A percentile compares a stretch with the other conserved stretches of the same genome.
Evolutionary conservation across 2,113 vertebrate genomes (phyloP).

Genomic region (Thamnophis sirtalis): DNA sequence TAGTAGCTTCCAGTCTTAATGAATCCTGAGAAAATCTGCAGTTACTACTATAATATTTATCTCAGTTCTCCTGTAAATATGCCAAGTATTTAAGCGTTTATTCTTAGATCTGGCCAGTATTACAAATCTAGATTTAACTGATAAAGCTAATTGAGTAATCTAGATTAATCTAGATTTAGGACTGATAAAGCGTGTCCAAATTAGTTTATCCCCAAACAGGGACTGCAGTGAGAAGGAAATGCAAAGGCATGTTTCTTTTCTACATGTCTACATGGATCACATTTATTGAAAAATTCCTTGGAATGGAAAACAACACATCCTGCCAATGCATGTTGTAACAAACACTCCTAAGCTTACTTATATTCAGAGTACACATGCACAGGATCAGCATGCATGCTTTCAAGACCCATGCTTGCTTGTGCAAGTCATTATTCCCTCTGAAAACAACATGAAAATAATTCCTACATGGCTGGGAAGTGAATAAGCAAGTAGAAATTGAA

Average conservation of each 20-base stretch:
- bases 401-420: neutral
- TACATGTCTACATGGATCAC: neutral
- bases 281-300: slow-evolving; percentile 10
- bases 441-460: neutral
- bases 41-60: neutral
- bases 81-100: neutral
- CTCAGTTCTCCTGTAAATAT: neutral
- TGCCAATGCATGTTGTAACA: neutral
- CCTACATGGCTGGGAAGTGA: neutral
- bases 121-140: neutral
- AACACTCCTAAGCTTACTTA: neutral
- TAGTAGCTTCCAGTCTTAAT: neutral
- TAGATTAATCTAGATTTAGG: neutral
- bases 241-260: neutral
- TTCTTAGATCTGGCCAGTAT: neutral
- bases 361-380: neutral
- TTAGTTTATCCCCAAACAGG: neutral
- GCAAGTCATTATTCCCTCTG: neutral
- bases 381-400: neutral
- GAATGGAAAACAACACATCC: neutral
- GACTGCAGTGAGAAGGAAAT: neutral
- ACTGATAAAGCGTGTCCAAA: neutral
- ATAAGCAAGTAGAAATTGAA: neutral
- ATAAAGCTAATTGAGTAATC: neutral
- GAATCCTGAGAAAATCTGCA: neutral